Base-by-base conservation (phyloP, 1,140 invertebrate species). In the Brachionus plicatilis region DNA sequence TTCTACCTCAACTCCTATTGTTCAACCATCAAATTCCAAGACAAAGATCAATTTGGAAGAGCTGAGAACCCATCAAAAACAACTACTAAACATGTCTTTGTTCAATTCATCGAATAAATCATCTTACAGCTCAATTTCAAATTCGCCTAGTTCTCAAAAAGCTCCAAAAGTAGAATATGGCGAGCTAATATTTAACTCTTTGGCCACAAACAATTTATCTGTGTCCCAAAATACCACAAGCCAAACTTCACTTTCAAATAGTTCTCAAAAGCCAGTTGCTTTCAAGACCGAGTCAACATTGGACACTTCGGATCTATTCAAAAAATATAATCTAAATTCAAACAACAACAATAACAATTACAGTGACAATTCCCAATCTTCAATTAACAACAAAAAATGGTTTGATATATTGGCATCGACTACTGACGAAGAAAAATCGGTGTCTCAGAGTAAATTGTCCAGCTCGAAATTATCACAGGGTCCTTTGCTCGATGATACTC, bases 281-380 rank as follows among this genome's bases (percentile, higher is more conserved):
- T 82, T 82, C 53, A 60, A 82, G 43, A 65, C 79, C 11, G 65
- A 60, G 53, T 68, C 79, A 27, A 65, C 37, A 37, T 7, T 47
- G 53, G 50, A 45, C 20, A 60, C 33, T 1, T 82, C 50, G 1
- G 79, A 82, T 14, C 11, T 68, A 12, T 82, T 45, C 33, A 65
- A 60, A 29, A 56, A 80, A 80, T 65, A 65, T 33, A 82, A 60
- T 68, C 24, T 45, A 12, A 60, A 56, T 56, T 65, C 47, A 20
- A 80, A 60, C 37, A 82, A 68, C n/a, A 68, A 82, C n/a, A 68
- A 82, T 8, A 82, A 47, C 14, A 47, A 47, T 24, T 47, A 82
- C n/a, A 82, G 45, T 47, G 43, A 82, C 8, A 76, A 50, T 76
- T 27, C 17, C 2, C 29, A 24, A 6, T 68, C 8, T 20, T 43